phyloP scores from a whole-genome alignment of 1,140 invertebrate species.

The Pemphigus obesinymphae region DNA sequence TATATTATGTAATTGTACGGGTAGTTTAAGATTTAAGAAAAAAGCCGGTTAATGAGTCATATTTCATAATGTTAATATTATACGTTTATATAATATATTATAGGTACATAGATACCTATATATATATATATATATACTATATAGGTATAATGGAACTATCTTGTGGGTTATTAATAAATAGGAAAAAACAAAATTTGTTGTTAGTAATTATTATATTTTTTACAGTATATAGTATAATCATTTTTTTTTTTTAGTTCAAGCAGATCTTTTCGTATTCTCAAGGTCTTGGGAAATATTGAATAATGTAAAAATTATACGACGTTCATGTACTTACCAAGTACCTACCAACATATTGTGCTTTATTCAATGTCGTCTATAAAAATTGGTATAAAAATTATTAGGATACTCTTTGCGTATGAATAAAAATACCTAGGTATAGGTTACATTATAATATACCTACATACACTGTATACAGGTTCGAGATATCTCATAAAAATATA shows the following conservation, averaged over 20 bases:
- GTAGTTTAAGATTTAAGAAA: too few relatives aligned
- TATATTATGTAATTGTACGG: too few relatives aligned
- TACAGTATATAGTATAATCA: background rate
- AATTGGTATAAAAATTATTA: background rate
- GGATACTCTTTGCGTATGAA: background rate
- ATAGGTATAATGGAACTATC: background rate
- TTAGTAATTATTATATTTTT: background rate
- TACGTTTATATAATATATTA: background rate
- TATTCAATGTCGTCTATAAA: background rate
- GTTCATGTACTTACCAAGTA: background rate
- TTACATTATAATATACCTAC: background rate
- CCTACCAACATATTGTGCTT: too few relatives aligned
- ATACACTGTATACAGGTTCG: background rate
- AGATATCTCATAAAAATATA: background rate
- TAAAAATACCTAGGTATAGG: background rate
- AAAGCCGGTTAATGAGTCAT: too few relatives aligned
- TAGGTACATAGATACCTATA: background rate
- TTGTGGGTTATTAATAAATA: background rate
- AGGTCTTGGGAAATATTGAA: constrained; percentile 10
- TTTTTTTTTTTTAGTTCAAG: background rate
- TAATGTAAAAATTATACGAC: background rate
- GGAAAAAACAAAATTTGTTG: background rate
- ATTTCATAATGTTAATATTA: too few relatives aligned
- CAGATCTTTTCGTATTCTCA: background rate
- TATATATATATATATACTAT: background rate